phyloP scores from a whole-genome alignment of 2,113 vertebrate genomes.

The Eublepharis macularius region DNA sequence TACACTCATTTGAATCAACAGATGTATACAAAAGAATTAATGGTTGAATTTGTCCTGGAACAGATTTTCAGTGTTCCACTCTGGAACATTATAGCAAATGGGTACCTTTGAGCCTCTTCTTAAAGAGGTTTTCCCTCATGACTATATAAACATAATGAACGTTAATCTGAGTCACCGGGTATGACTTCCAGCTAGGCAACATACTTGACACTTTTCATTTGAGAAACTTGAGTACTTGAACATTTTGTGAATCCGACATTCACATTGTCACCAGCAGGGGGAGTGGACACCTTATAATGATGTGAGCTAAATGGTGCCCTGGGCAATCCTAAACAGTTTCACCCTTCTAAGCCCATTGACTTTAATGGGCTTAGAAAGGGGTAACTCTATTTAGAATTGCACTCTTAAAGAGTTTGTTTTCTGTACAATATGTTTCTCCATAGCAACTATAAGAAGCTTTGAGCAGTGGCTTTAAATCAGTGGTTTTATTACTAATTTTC shows the following conservation, averaged over 20 bases:
- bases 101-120: background rate
- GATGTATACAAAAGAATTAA: background rate
- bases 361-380: no score
- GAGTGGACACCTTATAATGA: background rate
- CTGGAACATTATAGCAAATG: background rate
- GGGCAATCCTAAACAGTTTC: no score
- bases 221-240: background rate
- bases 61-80: background rate
- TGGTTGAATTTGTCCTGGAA: background rate
- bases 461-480: background rate
- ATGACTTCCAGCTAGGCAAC: background rate
- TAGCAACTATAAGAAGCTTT: background rate
- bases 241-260: background rate
- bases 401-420: background rate
- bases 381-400: no score
- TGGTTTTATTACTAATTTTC: background rate
- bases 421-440: background rate
- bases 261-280: constrained; percentile 16
- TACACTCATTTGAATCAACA: background rate
- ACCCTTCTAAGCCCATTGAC: no score
- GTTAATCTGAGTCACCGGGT: background rate
- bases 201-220: background rate
- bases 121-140: background rate
- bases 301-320: background rate
- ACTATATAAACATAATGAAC: background rate